Base-by-base conservation (phyloP, 2,888 invertebrate species). In the Opisthograptis luteolata region DNA sequence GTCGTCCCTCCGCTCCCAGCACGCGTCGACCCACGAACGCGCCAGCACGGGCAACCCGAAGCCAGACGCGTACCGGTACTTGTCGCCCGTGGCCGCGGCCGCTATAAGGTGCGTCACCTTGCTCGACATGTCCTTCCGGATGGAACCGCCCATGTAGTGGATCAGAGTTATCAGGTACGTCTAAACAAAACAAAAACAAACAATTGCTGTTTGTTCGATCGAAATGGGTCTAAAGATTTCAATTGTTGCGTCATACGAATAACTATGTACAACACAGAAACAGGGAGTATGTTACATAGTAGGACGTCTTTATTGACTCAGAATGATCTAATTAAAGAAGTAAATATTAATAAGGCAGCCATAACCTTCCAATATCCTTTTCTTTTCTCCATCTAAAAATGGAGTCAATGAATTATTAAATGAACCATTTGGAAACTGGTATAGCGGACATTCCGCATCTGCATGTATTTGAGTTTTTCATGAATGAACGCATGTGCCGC, bases 111-210 rank as follows among this genome's bases (percentile, higher is more conserved):
- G 98, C 43, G 98, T 99, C 64, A 97, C 96, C 78, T 95, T 95
- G 48, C 94, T 93, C 55, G 94, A 94, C 93, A 97, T 95, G 76
- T 98, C 97, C 87, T 96, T 96, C 60, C 98, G 93, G 73, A 98
- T 96, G 69, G 97, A 97, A 36, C 98, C 99, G 66, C 98, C 98
- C 98, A 99, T 98, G 81, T 96, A 95, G 91, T 98, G 98, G 68
- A 98, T 96, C 81, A 97, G 92, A 67, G 95, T 95, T 68, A 97
- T 96, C 81, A 98, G 92, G 81, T 94, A 94, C 70, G 95, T 95
- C 98, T 98, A 35, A 24, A 10, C 10, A 83, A 37, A 87, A n/a
- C n/a, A n/a, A 3, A 12, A 19, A 7, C 14, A 4, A 12, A n/a
- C 36, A 36, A 36, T 25, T 25, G 13, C 15, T 6, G 5, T 9